Evolutionary conservation across 2,113 vertebrate genomes (phyloP), one percentile per base, ranked within the genome.

Genomic region (Campylomormyrus numenius): DNA sequence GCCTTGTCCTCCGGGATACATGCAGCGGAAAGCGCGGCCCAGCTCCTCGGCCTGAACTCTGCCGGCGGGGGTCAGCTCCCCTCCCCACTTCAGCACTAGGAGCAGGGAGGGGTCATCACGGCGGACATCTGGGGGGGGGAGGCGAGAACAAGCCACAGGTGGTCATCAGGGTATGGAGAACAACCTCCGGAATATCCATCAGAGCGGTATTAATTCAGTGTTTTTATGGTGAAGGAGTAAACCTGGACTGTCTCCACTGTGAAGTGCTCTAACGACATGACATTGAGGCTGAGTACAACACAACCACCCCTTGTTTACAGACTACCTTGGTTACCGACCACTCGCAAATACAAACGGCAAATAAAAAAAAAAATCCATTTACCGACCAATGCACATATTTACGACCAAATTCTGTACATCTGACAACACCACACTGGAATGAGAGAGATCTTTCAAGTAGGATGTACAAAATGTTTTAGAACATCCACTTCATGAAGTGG

Each of bases 1-100:
- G 97, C 97, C 97, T 97, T 98, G 97, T 93, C 97, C 97, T 90
- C 97, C 97, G 84, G 97, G 97, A 92, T 98, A 98, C 97, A 97
- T 98, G 93, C 97, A 97, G 92, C 97, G 94, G 92, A 98, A 98
- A 90, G 97, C 97, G 91, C 97, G 95, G 90, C 97, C 97, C 88
- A 98, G 96, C 91, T 98, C 97, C 86, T 98, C 97, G 24, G 97
- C 97, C 94, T 98, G 97, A 42, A 98, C 97, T 84, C 97, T 95
- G 92, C 97, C 97, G 27, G 97, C 97, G 90, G 97, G 97, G 5
- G 97, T 98, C 91, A 98, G 83, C 91, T 98, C 97, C 91, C 97
- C 97, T 93, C 97, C 97, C 97, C 97, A 98, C 92, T 98, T 98
- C 62, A 98, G 91, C 93, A 98, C 97, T 92, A 98, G 93, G 87